Conservation (phyloP, 2,113 vertebrate genomes). For the Cygnus buccinator region DNA sequence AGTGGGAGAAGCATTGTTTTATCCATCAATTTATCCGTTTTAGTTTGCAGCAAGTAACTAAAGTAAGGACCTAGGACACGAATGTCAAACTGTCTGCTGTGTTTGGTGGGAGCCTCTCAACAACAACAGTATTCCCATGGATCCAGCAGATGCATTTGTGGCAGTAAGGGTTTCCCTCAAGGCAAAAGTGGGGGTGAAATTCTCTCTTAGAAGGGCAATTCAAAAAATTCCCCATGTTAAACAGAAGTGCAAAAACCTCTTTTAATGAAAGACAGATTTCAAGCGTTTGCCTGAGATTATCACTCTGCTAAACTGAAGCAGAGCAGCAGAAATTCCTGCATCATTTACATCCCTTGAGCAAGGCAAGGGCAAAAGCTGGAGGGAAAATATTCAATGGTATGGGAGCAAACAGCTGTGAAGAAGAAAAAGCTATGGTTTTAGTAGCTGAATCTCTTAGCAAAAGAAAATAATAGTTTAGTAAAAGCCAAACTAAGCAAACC, state of each 20-base stretch:
- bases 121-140: background rate
- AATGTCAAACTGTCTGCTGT: background rate
- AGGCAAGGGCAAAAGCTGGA: background rate
- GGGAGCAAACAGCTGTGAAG: background rate
- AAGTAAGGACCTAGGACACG: background rate
- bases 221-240: constrained; percentile 41
- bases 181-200: constrained; percentile 48
- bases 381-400: background rate
- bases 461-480: constrained; percentile 10
- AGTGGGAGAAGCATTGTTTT: background rate
- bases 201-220: constrained; percentile 30
- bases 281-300: constrained; percentile 36
- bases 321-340: constrained; percentile 35
- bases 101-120: background rate
- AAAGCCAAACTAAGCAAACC: background rate
- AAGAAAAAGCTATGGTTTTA: background rate
- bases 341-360: background rate
- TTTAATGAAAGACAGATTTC: constrained; percentile 74
- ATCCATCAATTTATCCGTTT: background rate
- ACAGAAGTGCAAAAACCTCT: constrained; percentile 63
- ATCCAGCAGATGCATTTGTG: background rate
- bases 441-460: background rate
- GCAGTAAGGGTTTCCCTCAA: constrained; percentile 8
- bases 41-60: background rate
- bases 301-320: constrained; percentile 31